A percentile compares a stretch with the other conserved stretches of the same genome.
Conservation (phyloP, 2,113 vertebrate genomes). For the Ceratotherium simum region DNA sequence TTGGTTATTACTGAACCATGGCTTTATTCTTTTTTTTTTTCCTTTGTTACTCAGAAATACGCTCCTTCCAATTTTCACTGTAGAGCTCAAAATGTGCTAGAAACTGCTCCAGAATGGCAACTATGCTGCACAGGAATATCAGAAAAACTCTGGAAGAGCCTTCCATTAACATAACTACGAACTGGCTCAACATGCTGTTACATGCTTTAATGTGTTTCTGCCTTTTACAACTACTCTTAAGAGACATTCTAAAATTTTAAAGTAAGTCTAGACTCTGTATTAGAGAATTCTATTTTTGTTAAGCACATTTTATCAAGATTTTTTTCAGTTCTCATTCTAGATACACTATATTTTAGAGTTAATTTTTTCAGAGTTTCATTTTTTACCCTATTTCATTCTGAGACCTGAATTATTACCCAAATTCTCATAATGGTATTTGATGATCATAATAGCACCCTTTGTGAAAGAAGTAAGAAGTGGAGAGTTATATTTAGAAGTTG, state of each 20-base stretch:
- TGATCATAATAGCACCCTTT: not conserved
- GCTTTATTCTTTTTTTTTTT: not conserved
- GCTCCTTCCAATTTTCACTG: not conserved
- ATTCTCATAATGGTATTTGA: not conserved
- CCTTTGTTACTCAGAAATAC: not conserved
- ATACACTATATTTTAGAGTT: conserved; percentile 23
- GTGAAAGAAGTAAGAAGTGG: conserved; percentile 17
- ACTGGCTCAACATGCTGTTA: not conserved
- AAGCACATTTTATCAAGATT: conserved; percentile 9
- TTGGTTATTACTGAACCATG: not conserved
- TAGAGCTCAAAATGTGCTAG: not conserved
- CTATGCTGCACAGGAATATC: not conserved
- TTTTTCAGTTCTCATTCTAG: conserved; percentile 46
- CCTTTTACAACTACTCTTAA: not conserved
- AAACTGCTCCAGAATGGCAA: not conserved
- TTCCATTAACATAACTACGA: not conserved
- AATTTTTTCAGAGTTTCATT: conserved; percentile 18
- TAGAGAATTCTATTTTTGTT: conserved; percentile 52
- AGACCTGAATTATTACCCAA: not conserved
- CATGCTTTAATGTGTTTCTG: not conserved
- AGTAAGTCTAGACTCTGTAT: conserved; percentile 15
- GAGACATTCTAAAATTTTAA: conserved; percentile 29
- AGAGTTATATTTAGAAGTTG: conserved; percentile 45
- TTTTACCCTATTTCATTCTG: conserved; percentile 44
- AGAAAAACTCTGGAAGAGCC: not conserved